These are phyloP conservation scores for Bombus sylvicola DNA, from an alignment of 1,140 invertebrate genomes.

Conservation along the genomic window DNA sequence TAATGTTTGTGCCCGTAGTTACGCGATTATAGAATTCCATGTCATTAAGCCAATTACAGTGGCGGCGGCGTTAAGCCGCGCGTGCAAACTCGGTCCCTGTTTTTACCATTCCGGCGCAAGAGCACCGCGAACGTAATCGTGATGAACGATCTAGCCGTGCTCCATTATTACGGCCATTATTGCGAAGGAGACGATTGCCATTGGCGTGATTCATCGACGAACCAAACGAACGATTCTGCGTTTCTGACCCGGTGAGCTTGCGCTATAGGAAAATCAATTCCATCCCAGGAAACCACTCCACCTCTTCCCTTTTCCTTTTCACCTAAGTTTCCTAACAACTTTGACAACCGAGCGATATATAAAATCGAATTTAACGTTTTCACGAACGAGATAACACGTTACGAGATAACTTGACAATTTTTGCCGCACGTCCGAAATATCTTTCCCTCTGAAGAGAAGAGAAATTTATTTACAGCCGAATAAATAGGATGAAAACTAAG, in stretches of 20 bases:
- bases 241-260: conserved; percentile 26
- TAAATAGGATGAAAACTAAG: too few species aligned
- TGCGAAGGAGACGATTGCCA: conserved; percentile 61
- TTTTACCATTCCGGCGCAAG: conserved; percentile 25
- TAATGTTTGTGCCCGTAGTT: neutral
- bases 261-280: conserved; percentile 22
- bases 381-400: too few species aligned
- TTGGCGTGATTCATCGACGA: conserved; percentile 62
- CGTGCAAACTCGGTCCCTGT: conserved; percentile 26
- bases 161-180: conserved; percentile 61
- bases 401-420: too few species aligned
- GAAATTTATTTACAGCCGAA: neutral
- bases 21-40: conserved; percentile 33
- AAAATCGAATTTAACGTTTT: too few species aligned
- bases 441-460: neutral
- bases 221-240: conserved; percentile 30
- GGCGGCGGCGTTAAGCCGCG: conserved; percentile 2
- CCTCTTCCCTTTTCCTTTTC: too few species aligned
- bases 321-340: neutral
- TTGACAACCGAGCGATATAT: neutral
- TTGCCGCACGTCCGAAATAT: too few species aligned
- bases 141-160: conserved; percentile 60
- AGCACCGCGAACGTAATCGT: conserved; percentile 50
- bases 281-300: neutral
- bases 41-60: conserved; percentile 37